Percentiles rank a stretch among this genome's conserved stretches.
Evolutionary conservation across 2,888 invertebrate genomes (phyloP).

Genomic region (Choristoneura rosaceana): DNA sequence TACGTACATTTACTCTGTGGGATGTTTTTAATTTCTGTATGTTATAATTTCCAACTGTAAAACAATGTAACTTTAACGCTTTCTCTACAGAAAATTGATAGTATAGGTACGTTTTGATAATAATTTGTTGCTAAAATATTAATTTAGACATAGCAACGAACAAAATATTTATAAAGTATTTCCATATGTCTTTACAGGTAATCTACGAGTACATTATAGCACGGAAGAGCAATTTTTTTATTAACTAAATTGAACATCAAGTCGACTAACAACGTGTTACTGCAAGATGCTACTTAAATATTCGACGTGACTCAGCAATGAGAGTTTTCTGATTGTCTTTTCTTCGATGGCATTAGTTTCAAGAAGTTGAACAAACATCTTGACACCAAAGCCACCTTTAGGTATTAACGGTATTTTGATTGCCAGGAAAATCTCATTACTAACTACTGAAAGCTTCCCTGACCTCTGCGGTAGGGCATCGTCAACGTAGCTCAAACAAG

Average conservation of each 20-base stretch:
- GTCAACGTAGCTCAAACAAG: neutral
- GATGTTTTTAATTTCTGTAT: too few species aligned
- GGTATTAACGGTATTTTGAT: neutral
- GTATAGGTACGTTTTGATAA: neutral
- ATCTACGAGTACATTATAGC: neutral
- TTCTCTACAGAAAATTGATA: neutral
- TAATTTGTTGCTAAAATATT: slow-evolving; percentile 1
- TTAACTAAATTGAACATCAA: slow-evolving; percentile 3
- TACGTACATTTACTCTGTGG: too few species aligned
- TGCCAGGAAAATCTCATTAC: slow-evolving; percentile 6
- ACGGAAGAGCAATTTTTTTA: neutral
- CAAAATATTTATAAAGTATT: neutral
- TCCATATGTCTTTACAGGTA: neutral
- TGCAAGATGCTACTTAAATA: slow-evolving; percentile 2
- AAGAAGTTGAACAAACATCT: neutral
- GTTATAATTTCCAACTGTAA: too few species aligned
- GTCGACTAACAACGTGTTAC: neutral
- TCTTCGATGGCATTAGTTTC: neutral
- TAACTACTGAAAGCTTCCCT: slow-evolving; percentile 23
- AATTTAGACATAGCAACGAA: neutral
- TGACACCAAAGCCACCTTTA: neutral
- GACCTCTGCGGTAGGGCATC: slow-evolving; percentile 8
- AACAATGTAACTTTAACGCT: neutral
- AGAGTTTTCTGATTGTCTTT: neutral
- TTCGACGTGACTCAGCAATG: slow-evolving; percentile 19